phyloP scores from a whole-genome alignment of 2,888 invertebrate genomes.

The Fissipunctia ypsillon region DNA sequence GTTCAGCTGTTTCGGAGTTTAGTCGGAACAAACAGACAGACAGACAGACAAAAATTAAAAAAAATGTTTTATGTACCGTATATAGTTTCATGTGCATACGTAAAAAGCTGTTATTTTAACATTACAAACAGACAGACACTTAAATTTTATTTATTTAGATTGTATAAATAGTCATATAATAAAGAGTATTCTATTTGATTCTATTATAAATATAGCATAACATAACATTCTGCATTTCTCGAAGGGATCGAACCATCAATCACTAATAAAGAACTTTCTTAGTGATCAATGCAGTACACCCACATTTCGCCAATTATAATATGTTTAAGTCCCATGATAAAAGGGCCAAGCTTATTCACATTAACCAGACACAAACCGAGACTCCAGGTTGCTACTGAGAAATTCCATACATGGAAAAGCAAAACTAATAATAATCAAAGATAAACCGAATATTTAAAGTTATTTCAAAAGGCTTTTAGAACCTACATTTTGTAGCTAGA shows the following conservation, averaged over 20 bases:
- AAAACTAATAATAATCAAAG: neutral
- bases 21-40: too few relatives aligned
- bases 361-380: neutral
- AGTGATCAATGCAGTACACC: too few relatives aligned
- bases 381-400: neutral
- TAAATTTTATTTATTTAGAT: too few relatives aligned
- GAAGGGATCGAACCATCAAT: too few relatives aligned
- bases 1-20: too few relatives aligned
- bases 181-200: neutral
- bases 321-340: neutral
- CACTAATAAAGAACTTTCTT: too few relatives aligned
- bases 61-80: too few relatives aligned
- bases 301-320: neutral
- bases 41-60: too few relatives aligned
- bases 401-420: neutral
- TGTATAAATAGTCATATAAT: too few relatives aligned
- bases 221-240: neutral
- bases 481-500: neutral
- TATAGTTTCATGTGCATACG: too few relatives aligned
- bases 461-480: slow-evolving; percentile 12
- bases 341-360: neutral
- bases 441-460: neutral
- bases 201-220: neutral
- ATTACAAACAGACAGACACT: too few relatives aligned
- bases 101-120: too few relatives aligned